Evolutionary conservation across 1,140 invertebrate species (phyloP).

Genomic region (Arctopsyche grandis): DNA sequence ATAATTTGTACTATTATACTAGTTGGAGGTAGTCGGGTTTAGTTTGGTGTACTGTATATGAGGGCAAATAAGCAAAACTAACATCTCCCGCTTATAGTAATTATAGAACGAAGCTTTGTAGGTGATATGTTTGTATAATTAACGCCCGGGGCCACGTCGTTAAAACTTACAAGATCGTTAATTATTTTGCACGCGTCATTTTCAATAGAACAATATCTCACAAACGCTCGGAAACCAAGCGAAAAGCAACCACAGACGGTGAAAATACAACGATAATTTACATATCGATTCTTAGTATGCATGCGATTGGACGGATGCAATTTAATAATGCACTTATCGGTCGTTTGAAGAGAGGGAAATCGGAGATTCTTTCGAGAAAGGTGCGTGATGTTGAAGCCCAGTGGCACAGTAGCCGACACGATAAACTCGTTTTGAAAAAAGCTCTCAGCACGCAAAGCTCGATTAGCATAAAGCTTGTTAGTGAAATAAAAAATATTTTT

Average conservation of each 20-base stretch:
- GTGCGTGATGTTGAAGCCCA: background rate
- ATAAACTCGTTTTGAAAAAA: conserved; percentile 5
- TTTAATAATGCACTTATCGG: too few species aligned
- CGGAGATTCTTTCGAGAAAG: background rate
- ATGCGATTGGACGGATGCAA: too few species aligned
- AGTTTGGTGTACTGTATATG: too few species aligned
- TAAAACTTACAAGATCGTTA: background rate
- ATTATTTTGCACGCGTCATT: conserved; percentile 1
- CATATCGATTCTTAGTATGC: too few species aligned
- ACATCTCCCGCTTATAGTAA: background rate
- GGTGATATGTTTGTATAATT: conserved; percentile 18
- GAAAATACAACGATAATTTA: too few species aligned
- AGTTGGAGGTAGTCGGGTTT: too few species aligned
- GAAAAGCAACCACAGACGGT: too few species aligned
- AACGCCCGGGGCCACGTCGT: background rate
- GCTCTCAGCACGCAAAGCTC: conserved; percentile 4
- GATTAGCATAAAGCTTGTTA: conserved; percentile 20
- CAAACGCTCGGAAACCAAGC: too few species aligned
- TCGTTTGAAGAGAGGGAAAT: too few species aligned
- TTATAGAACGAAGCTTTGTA: conserved; percentile 3
- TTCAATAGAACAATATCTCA: background rate
- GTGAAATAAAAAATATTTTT: background rate
- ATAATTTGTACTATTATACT: too few species aligned
- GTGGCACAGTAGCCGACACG: conserved; percentile 23
- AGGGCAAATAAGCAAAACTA: conserved; percentile 15